Conservation (phyloP, 2,888 invertebrate genomes). For the Lasioglossum morio region DNA sequence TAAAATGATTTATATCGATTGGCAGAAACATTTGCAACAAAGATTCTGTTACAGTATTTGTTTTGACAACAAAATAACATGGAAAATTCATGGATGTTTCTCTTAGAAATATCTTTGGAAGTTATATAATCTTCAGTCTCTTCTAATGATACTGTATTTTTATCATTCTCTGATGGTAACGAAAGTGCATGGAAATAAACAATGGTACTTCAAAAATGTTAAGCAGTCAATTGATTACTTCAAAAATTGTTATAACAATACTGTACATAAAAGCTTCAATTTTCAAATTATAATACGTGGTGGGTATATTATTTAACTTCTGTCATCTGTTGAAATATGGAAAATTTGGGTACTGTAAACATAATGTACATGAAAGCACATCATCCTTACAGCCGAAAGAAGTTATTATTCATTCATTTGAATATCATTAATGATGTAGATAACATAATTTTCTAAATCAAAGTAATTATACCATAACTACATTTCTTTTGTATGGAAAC, state of each 20-base stretch:
- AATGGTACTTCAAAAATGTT: slow-evolving; percentile 20
- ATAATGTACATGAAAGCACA: background rate
- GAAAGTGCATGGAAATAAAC: background rate
- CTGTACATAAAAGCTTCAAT: background rate
- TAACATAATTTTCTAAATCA: background rate
- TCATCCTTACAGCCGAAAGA: background rate
- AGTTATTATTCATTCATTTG: slow-evolving; percentile 6
- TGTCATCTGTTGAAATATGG: background rate
- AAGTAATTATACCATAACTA: background rate
- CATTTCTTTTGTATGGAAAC: background rate
- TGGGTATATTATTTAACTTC: slow-evolving; percentile 11
- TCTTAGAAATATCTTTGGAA: background rate
- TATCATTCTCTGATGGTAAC: background rate
- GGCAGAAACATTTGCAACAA: background rate
- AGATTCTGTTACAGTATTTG: background rate
- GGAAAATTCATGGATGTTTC: slow-evolving; percentile 5
- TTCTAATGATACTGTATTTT: background rate
- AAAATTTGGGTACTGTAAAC: background rate
- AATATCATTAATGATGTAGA: slow-evolving; percentile 8
- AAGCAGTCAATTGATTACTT: background rate
- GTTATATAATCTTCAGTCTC: background rate
- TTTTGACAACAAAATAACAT: slow-evolving; percentile 8
- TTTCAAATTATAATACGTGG: background rate
- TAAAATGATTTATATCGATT: slow-evolving; percentile 12
- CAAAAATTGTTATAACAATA: background rate